Evolutionary conservation across 2,888 invertebrate genomes (phyloP).

Genomic region (Rugalucina vietnamica): DNA sequence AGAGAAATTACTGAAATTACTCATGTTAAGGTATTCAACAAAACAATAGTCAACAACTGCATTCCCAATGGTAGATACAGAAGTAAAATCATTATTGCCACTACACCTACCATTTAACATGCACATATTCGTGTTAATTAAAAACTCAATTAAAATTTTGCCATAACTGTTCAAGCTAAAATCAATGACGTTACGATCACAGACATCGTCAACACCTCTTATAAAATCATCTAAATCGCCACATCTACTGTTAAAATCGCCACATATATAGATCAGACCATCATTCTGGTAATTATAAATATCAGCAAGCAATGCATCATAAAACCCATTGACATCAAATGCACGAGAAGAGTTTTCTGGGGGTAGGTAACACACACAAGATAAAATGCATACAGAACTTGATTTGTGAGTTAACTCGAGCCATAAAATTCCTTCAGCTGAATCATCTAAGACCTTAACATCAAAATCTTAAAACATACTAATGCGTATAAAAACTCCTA

Average conservation of each 20-base stretch:
- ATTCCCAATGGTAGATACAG: not conserved
- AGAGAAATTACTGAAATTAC: not conserved
- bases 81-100: constrained; percentile 12
- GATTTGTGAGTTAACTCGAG: not conserved
- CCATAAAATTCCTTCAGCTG: not conserved
- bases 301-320: not conserved
- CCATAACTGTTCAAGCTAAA: constrained; percentile 40
- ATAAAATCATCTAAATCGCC: constrained; percentile 48
- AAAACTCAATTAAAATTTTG: constrained; percentile 36
- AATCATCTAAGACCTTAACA: not conserved
- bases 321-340: not conserved
- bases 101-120: constrained; percentile 42
- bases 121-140: constrained; percentile 40
- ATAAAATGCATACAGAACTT: not conserved
- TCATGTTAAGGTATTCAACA: not conserved
- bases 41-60: not conserved
- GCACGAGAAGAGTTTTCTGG: not conserved
- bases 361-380: not conserved
- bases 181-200: constrained; percentile 35
- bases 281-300: not conserved
- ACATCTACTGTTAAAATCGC: constrained; percentile 46
- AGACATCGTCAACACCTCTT: constrained; percentile 34
- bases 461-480: not conserved
- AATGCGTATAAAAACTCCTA: too few species aligned
- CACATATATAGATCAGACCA: constrained; percentile 18